Evolutionary conservation across 2,888 invertebrate genomes (phyloP), one percentile per base, ranked within the genome.

Genomic region (Agrenia bidenticulata): DNA sequence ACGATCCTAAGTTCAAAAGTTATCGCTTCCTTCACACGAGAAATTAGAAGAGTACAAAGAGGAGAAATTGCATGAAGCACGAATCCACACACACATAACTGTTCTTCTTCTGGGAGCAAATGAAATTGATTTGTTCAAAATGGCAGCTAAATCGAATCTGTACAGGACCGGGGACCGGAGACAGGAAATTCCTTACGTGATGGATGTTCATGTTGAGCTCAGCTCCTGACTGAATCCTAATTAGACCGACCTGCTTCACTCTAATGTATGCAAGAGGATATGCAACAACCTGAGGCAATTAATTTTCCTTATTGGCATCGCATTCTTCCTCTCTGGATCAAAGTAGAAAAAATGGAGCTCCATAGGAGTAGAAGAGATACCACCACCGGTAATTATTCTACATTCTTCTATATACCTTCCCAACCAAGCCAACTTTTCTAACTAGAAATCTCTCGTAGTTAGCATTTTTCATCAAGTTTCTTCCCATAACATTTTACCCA

Each of bases 101-200:
- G n/a, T n/a, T n/a, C n/a, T n/a, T n/a, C n/a, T n/a, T n/a, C n/a
- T n/a, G n/a, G 11, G 32, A 4, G 32, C 32, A 32, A 32, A 11
- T 32, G 24, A 54, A 54, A 54, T 54, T 54, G 54, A 54, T 54
- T 54, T 27, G 27, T 27, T 15, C 27, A 54, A 27, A 54, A 54
- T 54, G 51, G n/a, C 4, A 32, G 15, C 26, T 15, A 54, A 23
- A 51, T 26, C 15, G 13, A 26, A 54, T 54, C 51, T 19, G 17
- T 32, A 7, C 11, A 32, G 32, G 11, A 32, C 32, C n/a, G n/a
- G 39, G 7, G 15, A 39, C 15, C 45, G 45, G 23, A 23, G 56
- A 39, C 56, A 57, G 27, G 56, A 41, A 57, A 57, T 57, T 57
- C 56, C 56, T 37, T 41, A n/a, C 56, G 56, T 57, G 56, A 19